Percentiles rank a stretch among this genome's conserved stretches.
Conservation (phyloP, 2,888 invertebrate species). For the Metalampra italica region DNA sequence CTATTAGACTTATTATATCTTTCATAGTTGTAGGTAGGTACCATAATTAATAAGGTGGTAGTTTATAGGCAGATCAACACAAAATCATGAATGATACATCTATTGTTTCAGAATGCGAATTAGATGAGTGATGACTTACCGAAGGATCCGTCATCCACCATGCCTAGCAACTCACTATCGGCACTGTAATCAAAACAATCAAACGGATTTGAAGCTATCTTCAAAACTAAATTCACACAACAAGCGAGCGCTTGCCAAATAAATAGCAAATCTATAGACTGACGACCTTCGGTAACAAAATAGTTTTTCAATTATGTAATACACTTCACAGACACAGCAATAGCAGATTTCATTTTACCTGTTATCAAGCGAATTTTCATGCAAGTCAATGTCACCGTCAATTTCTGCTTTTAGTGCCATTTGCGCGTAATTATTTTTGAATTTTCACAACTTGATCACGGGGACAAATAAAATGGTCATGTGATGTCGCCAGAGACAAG, state of each 20-base stretch:
- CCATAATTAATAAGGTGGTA: not conserved
- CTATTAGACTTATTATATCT: too few species aligned
- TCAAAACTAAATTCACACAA: constrained; percentile 26
- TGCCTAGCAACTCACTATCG: constrained; percentile 66
- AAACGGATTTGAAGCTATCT: not conserved
- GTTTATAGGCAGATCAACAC: not conserved
- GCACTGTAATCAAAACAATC: constrained; percentile 58
- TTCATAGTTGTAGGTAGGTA: too few species aligned
- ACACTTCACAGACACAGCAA: constrained; percentile 22
- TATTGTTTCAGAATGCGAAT: not conserved
- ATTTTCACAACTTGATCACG: constrained; percentile 84
- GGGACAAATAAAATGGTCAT: constrained; percentile 85
- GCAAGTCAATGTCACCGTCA: constrained; percentile 76
- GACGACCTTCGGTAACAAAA: constrained; percentile 60
- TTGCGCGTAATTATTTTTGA: constrained; percentile 79
- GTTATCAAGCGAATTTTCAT: constrained; percentile 80
- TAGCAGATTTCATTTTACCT: constrained; percentile 69
- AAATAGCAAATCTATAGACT: constrained; percentile 54
- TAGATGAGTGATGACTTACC: constrained; percentile 40
- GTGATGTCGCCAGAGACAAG: constrained; percentile 74
- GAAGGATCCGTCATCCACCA: constrained; percentile 64
- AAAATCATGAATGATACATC: not conserved
- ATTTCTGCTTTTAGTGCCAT: constrained; percentile 69
- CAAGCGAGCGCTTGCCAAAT: constrained; percentile 50
- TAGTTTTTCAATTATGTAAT: constrained; percentile 57